Conservation (phyloP, 2,888 invertebrate species). For the Liodrosophila aerea region DNA sequence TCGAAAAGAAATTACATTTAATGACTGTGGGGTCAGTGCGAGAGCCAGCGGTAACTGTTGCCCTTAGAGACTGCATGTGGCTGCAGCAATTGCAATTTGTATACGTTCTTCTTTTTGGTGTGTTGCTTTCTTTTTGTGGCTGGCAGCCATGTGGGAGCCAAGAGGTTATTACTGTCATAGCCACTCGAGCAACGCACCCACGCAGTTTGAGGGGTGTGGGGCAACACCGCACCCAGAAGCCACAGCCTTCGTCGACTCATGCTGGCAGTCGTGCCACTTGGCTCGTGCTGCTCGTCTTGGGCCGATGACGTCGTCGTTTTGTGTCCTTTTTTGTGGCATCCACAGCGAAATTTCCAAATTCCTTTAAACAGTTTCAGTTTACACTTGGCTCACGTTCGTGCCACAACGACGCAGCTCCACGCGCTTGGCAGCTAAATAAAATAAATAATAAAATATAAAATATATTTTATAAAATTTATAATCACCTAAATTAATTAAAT, state of each 20-base stretch:
- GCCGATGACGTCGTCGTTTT: conserved; percentile 60
- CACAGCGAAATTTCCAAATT: conserved; percentile 42
- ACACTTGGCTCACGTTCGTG: conserved; percentile 66
- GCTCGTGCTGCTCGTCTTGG: conserved; percentile 7
- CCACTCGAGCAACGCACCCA: conserved; percentile 60
- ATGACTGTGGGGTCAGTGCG: background rate
- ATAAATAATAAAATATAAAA: conserved; percentile 3
- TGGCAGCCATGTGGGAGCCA: conserved; percentile 57
- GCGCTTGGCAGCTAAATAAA: conserved; percentile 8
- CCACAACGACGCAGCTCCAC: conserved; percentile 34
- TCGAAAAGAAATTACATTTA: conserved; percentile 16
- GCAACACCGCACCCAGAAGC: conserved; percentile 40
- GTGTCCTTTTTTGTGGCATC: conserved; percentile 48
- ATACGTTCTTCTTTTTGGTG: conserved; percentile 46
- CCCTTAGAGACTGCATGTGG: conserved; percentile 24
- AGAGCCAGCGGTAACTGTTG: conserved; percentile 8
- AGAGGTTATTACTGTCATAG: conserved; percentile 73
- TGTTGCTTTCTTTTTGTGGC: conserved; percentile 22
- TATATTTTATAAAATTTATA: background rate
- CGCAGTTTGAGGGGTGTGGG: too few relatives aligned
- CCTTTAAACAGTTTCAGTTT: conserved; percentile 62
- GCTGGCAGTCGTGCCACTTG: conserved; percentile 11
- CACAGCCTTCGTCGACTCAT: conserved; percentile 21
- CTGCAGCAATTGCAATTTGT: conserved; percentile 58
- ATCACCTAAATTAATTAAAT: conserved; percentile 8